Base-by-base conservation (phyloP, 2,888 invertebrate genomes). In the Plusia festucae region DNA sequence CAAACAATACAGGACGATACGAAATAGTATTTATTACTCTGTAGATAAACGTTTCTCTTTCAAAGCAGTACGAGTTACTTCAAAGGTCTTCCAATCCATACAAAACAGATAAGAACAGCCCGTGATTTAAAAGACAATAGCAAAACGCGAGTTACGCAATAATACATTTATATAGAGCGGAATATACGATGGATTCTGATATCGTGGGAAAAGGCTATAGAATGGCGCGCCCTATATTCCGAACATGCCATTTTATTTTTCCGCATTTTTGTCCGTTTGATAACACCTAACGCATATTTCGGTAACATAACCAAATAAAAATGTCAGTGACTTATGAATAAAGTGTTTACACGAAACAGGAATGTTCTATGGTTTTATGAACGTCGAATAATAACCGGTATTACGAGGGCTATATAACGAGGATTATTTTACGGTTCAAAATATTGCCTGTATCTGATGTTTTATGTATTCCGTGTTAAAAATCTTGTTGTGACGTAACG, bases 91-190 rank as follows among this genome's bases (percentile, higher is more conserved):
- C 11, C 40, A 18, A 73, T 59, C 49, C 34, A 65, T 57, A 60
- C 56, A 46, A 4, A 66, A 65, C 56, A 65, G 22, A 58, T 49
- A 44, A 54, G 54, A 60, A 78, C 60, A 55, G 61, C 30, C 56
- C 24, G 49, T 70, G 70, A 68, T 80, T 78, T 68, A 77, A 73
- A 70, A 80, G 70, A 78, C 70, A 68, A 78, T 64, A 62, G 57
- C 56, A 46, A 58, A 60, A 44, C 54, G 68, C 60, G 65, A 68
- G 53, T 68, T 66, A 18, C 55, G 54, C 61, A 54, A 73, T 65
- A 68, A 78, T 80, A 77, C 64, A 73, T 73, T 66, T 78, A 78
- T 73, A 66, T 65, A 72, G 30, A 61, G 77, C 53, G 66, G 46
- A 57, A 63, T 30, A 65, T 52, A 55, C 74, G 65, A 74, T 70